These are phyloP conservation scores for Turdus rufiventris DNA, from an alignment of 2,113 vertebrate genomes.

Conservation along the genomic window DNA sequence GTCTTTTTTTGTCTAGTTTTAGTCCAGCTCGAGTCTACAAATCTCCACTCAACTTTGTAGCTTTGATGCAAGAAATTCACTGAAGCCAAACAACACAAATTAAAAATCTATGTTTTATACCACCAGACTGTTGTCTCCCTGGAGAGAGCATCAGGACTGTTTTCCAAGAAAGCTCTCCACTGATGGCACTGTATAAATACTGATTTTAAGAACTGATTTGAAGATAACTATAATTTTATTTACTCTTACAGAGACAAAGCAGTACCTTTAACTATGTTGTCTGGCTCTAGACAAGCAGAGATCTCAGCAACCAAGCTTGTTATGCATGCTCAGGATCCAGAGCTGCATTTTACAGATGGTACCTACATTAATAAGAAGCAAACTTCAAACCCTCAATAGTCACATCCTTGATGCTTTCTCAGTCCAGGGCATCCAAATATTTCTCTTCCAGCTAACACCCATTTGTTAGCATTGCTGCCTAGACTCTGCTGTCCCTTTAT, in stretches of 20 bases:
- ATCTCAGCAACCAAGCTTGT: rapidly evolving
- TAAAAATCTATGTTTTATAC: not conserved
- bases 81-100: not conserved
- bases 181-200: not conserved
- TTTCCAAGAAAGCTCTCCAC: not conserved
- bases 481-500: not conserved
- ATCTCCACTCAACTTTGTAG: not conserved
- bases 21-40: not conserved
- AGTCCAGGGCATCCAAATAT: not conserved
- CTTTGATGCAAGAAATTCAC: not conserved
- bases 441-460: not conserved
- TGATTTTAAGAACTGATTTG: not conserved
- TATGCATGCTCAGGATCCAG: not conserved
- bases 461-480: not conserved
- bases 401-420: not conserved
- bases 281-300: not conserved
- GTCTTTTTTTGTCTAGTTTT: not conserved
- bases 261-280: not conserved
- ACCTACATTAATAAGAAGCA: not conserved
- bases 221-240: not conserved
- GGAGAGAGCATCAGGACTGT: not conserved
- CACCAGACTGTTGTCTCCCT: not conserved
- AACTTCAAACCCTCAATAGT: not conserved
- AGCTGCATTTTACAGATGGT: not conserved
- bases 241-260: not conserved